A percentile compares a stretch with the other conserved stretches of the same genome.
These are phyloP conservation scores for Spea hammondii DNA, from an alignment of 2,797 vertebrate genomes.

Conservation along the genomic window DNA sequence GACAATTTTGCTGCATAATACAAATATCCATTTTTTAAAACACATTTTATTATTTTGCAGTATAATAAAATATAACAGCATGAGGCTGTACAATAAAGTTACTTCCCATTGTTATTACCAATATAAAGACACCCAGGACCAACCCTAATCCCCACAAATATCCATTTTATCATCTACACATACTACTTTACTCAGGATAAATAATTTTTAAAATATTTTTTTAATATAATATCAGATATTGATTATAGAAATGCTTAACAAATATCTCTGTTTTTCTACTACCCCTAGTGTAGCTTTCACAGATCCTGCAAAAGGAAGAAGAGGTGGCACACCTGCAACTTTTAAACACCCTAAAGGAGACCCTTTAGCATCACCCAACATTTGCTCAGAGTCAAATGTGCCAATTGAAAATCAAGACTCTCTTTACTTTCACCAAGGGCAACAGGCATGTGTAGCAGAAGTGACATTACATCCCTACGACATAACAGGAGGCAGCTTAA, in stretches of 20 bases:
- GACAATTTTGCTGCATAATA: no score
- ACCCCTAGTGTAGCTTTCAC: conserved; percentile 99
- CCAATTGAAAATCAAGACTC: conserved; percentile 80
- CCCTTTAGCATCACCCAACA: conserved; percentile 82
- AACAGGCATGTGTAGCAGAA: conserved; percentile 72
- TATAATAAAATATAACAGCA: no score
- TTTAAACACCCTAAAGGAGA: conserved; percentile 81
- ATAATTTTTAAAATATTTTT: background rate
- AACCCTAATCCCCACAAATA: no score
- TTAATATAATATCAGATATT: background rate
- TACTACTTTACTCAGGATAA: no score
- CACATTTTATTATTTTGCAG: no score
- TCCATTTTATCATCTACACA: no score
- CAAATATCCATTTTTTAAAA: no score
- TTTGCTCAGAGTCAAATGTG: conserved; percentile 85
- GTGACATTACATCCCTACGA: conserved; percentile 74
- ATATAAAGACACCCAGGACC: no score
- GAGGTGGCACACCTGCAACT: conserved; percentile 84
- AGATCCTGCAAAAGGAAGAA: conserved; percentile 87
- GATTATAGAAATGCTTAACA: conserved; percentile 83
- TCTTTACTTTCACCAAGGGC: conserved; percentile 79
- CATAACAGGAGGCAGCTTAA: conserved; percentile 76
- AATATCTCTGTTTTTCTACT: conserved; percentile 86
- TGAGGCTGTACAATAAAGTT: no score
- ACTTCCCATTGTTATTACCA: no score